Percentiles rank a stretch among this genome's conserved stretches.
phyloP scores from a whole-genome alignment of 2,888 invertebrate species.

The Eremobia ochroleuca region DNA sequence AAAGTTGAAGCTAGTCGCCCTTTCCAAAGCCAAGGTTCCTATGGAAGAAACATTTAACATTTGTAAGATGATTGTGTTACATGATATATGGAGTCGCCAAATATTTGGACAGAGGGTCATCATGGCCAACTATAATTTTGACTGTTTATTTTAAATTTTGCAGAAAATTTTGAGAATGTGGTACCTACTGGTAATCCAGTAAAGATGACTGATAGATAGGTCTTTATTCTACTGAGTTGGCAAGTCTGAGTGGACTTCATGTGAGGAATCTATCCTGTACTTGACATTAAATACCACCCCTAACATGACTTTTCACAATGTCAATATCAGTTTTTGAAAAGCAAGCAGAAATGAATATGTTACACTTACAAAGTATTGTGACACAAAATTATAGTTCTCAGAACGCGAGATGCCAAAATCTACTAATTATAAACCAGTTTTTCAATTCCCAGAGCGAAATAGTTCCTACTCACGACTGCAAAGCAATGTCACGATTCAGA shows the following conservation, averaged over 20 bases:
- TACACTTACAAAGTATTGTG: conserved; percentile 28
- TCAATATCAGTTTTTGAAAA: conserved; percentile 22
- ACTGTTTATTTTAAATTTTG: background rate
- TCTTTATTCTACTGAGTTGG: background rate
- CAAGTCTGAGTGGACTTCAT: background rate
- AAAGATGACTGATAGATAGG: background rate
- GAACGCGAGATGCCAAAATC: conserved; percentile 21
- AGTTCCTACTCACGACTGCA: conserved; percentile 38
- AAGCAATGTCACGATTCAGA: conserved; percentile 49
- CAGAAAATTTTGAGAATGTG: background rate
- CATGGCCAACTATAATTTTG: background rate
- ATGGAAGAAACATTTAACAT: background rate
- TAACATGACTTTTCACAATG: conserved; percentile 30
- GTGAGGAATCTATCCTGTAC: background rate
- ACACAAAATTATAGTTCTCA: conserved; percentile 35
- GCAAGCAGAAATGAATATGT: conserved; percentile 32
- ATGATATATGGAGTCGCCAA: accelerated
- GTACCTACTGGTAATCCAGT: background rate
- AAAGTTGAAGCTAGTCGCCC: background rate
- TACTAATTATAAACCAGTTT: conserved; percentile 61
- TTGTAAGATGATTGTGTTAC: background rate
- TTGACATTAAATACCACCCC: conserved; percentile 25
- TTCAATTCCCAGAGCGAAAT: conserved; percentile 47
- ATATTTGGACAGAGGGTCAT: background rate
- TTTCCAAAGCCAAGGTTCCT: background rate